Percentiles rank a stretch among this genome's conserved stretches.
These are phyloP conservation scores for Melolontha melolontha DNA, from an alignment of 2,888 invertebrate species.

Conservation along the genomic window DNA sequence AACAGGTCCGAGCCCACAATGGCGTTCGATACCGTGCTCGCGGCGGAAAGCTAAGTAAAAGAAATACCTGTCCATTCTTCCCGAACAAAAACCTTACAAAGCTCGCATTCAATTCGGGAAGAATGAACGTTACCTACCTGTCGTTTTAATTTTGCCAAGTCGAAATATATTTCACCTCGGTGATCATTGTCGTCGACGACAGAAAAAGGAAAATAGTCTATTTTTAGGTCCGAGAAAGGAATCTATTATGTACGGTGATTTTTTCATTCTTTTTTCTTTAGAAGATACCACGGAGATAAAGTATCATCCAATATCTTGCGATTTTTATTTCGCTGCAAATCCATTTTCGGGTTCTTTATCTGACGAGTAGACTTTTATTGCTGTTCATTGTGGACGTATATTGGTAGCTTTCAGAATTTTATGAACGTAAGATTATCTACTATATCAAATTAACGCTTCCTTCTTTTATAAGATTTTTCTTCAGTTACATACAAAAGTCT, in stretches of 20 bases:
- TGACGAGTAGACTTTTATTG: slow-evolving; percentile 38
- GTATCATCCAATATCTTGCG: slow-evolving; percentile 48
- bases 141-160: slow-evolving; percentile 63
- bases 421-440: slow-evolving; percentile 13
- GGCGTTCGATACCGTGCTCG: no score
- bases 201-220: slow-evolving; percentile 49
- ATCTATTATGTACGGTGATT: slow-evolving; percentile 12
- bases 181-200: slow-evolving; percentile 62
- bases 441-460: slow-evolving; percentile 34
- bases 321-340: slow-evolving; percentile 30
- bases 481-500: no score
- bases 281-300: slow-evolving; percentile 55
- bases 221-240: slow-evolving; percentile 41
- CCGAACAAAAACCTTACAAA: no score
- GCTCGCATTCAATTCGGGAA: no score
- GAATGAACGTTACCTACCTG: slow-evolving; percentile 57
- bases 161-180: slow-evolving; percentile 63
- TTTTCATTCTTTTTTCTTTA: slow-evolving; percentile 51
- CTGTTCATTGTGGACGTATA: slow-evolving; percentile 1
- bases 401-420: no score
- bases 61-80: no score
- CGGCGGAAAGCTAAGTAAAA: no score
- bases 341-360: slow-evolving; percentile 32
- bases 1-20: no score
- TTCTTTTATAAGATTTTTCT: background rate